phyloP scores from a whole-genome alignment of 2,888 invertebrate genomes.

The Lacanobia oleracea region DNA sequence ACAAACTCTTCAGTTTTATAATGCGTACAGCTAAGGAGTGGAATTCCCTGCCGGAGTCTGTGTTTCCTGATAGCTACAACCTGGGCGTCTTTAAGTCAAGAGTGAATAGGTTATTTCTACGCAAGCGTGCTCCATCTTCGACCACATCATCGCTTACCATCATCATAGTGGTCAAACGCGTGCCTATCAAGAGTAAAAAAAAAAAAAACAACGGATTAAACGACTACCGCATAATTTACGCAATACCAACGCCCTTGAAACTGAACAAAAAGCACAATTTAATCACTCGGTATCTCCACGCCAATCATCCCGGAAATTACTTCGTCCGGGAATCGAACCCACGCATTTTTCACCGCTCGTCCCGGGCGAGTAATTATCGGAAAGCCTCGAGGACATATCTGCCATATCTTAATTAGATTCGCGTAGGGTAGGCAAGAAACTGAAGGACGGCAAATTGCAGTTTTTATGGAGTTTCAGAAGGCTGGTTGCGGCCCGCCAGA shows the following conservation, averaged over 20 bases:
- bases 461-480: conserved; percentile 43
- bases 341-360: conserved; percentile 34
- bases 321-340: conserved; percentile 30
- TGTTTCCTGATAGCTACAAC: too few species aligned
- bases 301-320: conserved; percentile 54
- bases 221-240: background rate
- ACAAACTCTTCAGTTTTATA: too few species aligned
- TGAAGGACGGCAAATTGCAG: conserved; percentile 38
- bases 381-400: conserved; percentile 52
- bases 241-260: conserved; percentile 7
- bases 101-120: too few species aligned
- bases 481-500: background rate
- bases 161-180: too few species aligned
- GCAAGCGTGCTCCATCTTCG: too few species aligned
- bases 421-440: conserved; percentile 26
- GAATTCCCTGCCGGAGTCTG: too few species aligned
- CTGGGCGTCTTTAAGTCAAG: too few species aligned
- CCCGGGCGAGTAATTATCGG: conserved; percentile 53
- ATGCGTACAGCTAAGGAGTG: too few species aligned
- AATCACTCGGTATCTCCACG: conserved; percentile 36
- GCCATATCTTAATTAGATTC: conserved; percentile 62
- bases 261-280: conserved; percentile 7
- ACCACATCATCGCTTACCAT: too few species aligned
- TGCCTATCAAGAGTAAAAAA: too few species aligned
- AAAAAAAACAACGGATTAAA: too few species aligned